A percentile compares a stretch with the other conserved stretches of the same genome.
Conservation (phyloP, 2,797 vertebrate species). For the Neosilurus mollespiculum region DNA sequence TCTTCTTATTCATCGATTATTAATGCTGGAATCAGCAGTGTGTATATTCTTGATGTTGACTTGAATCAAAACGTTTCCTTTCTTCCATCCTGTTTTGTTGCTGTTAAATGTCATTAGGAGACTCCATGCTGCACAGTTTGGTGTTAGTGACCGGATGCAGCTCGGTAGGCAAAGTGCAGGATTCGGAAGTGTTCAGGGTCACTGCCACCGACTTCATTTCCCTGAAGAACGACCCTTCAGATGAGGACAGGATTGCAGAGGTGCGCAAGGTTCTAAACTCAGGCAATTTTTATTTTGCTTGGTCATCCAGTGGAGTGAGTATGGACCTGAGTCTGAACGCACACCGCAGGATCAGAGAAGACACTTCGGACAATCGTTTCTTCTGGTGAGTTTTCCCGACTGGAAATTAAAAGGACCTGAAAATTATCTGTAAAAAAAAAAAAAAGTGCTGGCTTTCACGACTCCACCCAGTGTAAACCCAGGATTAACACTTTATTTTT, state of each 20-base stretch:
- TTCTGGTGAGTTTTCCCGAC: conserved; percentile 84
- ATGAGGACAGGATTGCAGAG: conserved; percentile 92
- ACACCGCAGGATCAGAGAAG: conserved; percentile 88
- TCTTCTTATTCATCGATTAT: background rate
- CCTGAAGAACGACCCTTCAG: conserved; percentile 81
- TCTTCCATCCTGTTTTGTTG: background rate
- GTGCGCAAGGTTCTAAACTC: conserved; percentile 95
- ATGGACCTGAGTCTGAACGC: conserved; percentile 95
- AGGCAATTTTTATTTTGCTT: conserved; percentile 96
- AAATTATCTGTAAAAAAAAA: too few relatives aligned
- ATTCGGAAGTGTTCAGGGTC: conserved; percentile 96
- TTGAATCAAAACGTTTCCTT: background rate
- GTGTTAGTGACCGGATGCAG: conserved; percentile 96
- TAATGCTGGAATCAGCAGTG: background rate
- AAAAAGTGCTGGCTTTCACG: too few relatives aligned
- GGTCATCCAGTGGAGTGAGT: conserved; percentile 88
- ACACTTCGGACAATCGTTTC: conserved; percentile 92
- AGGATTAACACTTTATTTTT: too few relatives aligned
- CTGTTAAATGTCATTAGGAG: conserved; percentile 72
- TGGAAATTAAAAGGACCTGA: background rate
- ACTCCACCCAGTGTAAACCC: too few relatives aligned
- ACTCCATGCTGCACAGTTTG: conserved; percentile 90
- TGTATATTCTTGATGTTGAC: background rate
- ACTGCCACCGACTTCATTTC: conserved; percentile 96
- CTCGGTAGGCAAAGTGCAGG: conserved; percentile 97